A percentile compares a stretch with the other conserved stretches of the same genome.
phyloP scores from a whole-genome alignment of 2,797 vertebrate species.

The Zalophus californianus region DNA sequence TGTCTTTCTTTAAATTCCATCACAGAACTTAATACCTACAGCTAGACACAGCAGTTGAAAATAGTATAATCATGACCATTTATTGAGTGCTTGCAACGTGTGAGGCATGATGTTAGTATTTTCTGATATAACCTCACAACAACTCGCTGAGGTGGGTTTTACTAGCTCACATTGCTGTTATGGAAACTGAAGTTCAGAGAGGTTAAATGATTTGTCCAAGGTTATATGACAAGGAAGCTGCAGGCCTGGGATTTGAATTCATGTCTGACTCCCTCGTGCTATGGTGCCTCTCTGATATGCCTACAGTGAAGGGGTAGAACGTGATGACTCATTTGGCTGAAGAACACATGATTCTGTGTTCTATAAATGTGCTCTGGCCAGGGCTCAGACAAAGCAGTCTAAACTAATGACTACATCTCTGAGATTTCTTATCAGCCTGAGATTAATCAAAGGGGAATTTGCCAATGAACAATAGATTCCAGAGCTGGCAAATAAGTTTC shows the following conservation, averaged over 20 bases:
- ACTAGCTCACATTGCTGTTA: neutral
- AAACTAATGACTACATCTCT: neutral
- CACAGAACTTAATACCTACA: neutral
- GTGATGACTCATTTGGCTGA: neutral
- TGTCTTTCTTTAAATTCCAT: neutral
- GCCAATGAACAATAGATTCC: neutral
- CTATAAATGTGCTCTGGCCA: neutral
- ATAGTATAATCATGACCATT: neutral
- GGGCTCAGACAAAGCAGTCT: neutral
- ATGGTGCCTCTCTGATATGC: neutral
- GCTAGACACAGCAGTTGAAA: neutral
- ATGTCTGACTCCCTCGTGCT: neutral
- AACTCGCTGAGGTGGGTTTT: neutral
- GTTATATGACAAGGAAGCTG: neutral
- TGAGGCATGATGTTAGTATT: neutral
- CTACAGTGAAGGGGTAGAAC: neutral
- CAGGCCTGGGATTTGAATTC: neutral
- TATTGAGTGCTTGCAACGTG: neutral
- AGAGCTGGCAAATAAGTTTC: neutral
- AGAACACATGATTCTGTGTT: neutral
- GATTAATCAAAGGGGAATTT: neutral
- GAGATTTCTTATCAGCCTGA: conserved; percentile 30
- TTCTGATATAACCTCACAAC: neutral
- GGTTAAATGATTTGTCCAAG: neutral
- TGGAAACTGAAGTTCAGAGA: conserved; percentile 9